Evolutionary conservation across 2,113 vertebrate genomes (phyloP), one percentile per base, ranked within the genome.

Genomic region (Puntigrus tetrazona): DNA sequence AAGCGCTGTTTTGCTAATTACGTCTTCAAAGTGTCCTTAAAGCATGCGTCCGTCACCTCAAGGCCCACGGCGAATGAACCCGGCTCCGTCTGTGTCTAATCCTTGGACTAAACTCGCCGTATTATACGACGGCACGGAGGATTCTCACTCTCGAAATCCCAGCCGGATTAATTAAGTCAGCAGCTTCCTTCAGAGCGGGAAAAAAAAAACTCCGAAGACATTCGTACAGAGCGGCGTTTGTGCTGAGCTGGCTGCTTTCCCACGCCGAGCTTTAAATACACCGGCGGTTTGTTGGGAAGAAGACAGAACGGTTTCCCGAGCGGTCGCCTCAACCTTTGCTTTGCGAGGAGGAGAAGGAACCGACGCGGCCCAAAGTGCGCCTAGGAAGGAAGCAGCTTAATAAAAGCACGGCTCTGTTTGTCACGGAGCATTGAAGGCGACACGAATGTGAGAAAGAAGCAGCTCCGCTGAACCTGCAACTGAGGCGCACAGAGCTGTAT

Each of bases 201-300:
- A n/a, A n/a, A n/a, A n/a, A n/a, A 18, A 81, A 70, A 72, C 80
- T 80, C 41, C 10, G 29, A 59, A 78, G 50, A 29, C 75, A 65
- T 84, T 76, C 67, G 43, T 38, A 78, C 82, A 84, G 59, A 84
- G 76, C 34, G 1, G 52, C 29, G 27, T 61, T 85, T 81, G 77
- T 85, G 77, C 52, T 41, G 84, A 85, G 83, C 25, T 84, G 83
- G 83, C 83, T 38, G 9, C 31, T 69, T 84, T 78, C 83, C 74
- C 45, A 70, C 43, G 63, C 59, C 52, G n/a, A 43, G 78, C 36
- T 79, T 79, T 79, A 61, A 63, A 79, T 79, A 79, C 77, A 63
- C 52, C 34, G 20, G 55, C 13, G 8, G n/a, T 61, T 78, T 59
- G 22, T 61, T 27, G 34, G 4, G 75, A 10, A 79, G 36, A 78